phyloP scores from a whole-genome alignment of 2,888 invertebrate species.

The Plagiodera versicolora region DNA sequence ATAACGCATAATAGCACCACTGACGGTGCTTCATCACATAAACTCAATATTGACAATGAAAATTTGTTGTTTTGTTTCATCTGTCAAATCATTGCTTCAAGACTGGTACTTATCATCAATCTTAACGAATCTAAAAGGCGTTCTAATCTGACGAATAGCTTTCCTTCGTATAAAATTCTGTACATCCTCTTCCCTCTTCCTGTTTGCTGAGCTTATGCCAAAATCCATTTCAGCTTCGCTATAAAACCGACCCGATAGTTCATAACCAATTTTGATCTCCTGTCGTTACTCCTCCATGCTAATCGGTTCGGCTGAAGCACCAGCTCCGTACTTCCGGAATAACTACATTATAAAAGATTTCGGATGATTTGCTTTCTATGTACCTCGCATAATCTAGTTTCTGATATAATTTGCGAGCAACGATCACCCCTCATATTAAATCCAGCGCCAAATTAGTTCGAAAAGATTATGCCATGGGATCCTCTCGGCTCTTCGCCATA shows the following conservation, averaged over 20 bases:
- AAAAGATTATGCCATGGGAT: constrained; percentile 19
- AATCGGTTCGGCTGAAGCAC: constrained; percentile 4
- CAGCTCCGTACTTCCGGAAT: constrained; percentile 8
- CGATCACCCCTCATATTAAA: constrained; percentile 19
- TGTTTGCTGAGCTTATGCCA: neutral
- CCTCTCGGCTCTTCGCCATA: constrained; percentile 17
- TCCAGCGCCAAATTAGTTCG: constrained; percentile 19
- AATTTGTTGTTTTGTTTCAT: too few relatives aligned
- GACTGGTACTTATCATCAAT: too few relatives aligned
- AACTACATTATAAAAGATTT: constrained; percentile 19
- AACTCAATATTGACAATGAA: too few relatives aligned
- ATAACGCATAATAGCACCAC: too few relatives aligned
- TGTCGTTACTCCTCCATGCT: constrained; percentile 8
- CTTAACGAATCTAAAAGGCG: too few relatives aligned
- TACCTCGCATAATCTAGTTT: constrained; percentile 17
- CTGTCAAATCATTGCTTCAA: too few relatives aligned
- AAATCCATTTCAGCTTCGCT: neutral
- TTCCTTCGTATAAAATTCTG: too few relatives aligned
- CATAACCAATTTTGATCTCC: neutral
- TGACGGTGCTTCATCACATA: too few relatives aligned
- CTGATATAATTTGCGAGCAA: constrained; percentile 19
- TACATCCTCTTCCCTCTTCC: too few relatives aligned
- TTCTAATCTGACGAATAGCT: too few relatives aligned
- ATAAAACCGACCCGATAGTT: neutral
- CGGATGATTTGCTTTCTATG: constrained; percentile 15